Evolutionary conservation across 2,888 invertebrate species (phyloP), one percentile per base, ranked within the genome.

Genomic region (Lamproptera curius): DNA sequence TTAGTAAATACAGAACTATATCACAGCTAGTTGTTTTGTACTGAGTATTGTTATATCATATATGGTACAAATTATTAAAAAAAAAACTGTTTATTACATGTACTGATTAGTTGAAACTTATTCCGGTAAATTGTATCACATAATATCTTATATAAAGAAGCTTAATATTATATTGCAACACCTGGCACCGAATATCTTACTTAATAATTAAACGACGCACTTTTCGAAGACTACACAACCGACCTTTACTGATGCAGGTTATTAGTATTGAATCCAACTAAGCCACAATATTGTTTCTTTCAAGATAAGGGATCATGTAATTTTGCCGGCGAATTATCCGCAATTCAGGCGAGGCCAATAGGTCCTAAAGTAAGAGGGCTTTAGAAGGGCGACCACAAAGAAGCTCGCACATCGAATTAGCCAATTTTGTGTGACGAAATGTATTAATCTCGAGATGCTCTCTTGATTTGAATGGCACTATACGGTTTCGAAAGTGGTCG

Each of bases 1-100:
- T 44, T 46, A 43, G 42, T 6, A 31, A 46, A 51, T 49, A 53
- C 52, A 53, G 42, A 43, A 46, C 34, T 55, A 57, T 69, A 72
- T 73, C 72, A 71, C 70, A 70, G 69, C 39, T 59, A 60, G 65
- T 57, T 63, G 65, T 63, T 63, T 65, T 63, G 62, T 64, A 61
- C 59, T 65, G 66, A 66, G 62, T 64, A 63, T 59, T 58, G 52
- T 53, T 57, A 51, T 40, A 40, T 35, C 46, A 46, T 35, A 40
- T 33, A 42, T 9, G 11, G 2, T 31, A 3, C n/a, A 35, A 34
- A 9, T 16, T 20, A 31, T 33, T 36, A 16, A 36, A 33, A 31
- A 34, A 16, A 36, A 33, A 31, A 34, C 16, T 42, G n/a, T 11
- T 16, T 14, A 39, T 23, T 16, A 44, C n/a, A 20, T 16, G 26